Percentiles rank a stretch among this genome's conserved stretches.
Conservation (phyloP, 1,140 invertebrate species). For the Pissodes strobi region DNA sequence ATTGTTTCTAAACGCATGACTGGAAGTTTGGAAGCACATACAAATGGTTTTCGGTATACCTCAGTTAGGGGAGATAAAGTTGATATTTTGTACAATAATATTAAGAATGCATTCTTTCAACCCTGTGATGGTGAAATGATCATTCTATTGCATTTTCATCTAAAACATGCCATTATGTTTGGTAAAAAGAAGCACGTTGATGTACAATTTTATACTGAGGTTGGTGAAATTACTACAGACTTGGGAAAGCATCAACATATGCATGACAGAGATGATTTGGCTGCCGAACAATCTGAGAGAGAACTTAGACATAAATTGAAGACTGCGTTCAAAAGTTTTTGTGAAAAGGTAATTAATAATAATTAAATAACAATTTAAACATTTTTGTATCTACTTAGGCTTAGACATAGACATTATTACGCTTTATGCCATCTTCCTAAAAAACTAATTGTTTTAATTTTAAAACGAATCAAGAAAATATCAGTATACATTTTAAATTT, state of each 20-base stretch:
- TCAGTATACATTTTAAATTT: no score
- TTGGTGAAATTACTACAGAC: constrained; percentile 99
- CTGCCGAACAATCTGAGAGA: constrained; percentile 96
- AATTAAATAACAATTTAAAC: no score
- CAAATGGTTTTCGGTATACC: constrained; percentile 97
- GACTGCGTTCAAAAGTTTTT: constrained; percentile 97
- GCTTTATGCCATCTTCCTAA: no score
- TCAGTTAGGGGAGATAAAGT: constrained; percentile 98
- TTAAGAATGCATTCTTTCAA: constrained; percentile 99
- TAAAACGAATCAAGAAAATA: no score
- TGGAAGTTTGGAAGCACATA: constrained; percentile 91
- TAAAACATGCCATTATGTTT: constrained; percentile 99
- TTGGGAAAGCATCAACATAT: constrained; percentile 99
- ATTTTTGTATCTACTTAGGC: no score
- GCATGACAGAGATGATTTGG: constrained; percentile 98
- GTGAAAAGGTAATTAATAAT: constrained; percentile 74
- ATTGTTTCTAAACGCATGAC: constrained; percentile 98
- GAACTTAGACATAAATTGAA: constrained; percentile 96
- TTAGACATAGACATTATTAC: no score
- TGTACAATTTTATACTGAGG: constrained; percentile 99
- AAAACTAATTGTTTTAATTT: no score
- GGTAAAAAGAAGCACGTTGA: constrained; percentile 99
- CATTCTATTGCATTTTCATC: constrained; percentile 96
- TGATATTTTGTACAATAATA: constrained; percentile 99
- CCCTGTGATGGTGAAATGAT: constrained; percentile 99